A percentile compares a stretch with the other conserved stretches of the same genome.
phyloP scores from a whole-genome alignment of 2,797 vertebrate species.

The Nasua narica region DNA sequence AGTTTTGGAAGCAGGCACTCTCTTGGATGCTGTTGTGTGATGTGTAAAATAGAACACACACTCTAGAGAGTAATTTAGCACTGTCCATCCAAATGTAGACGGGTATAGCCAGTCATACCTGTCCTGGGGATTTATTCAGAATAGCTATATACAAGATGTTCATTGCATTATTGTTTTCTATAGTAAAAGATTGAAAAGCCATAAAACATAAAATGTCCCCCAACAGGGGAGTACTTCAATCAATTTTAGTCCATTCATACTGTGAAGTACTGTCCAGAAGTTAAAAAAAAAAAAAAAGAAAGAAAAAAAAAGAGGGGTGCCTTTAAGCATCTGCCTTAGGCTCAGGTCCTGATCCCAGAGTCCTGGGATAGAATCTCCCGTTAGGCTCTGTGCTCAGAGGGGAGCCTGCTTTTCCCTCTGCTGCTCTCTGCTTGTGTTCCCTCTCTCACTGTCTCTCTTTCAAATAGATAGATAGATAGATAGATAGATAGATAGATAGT shows the following conservation, averaged over 20 bases:
- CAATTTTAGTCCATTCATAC: background rate
- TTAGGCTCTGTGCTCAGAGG: too few relatives aligned
- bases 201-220: background rate
- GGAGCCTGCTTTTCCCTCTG: too few relatives aligned
- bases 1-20: background rate
- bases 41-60: background rate
- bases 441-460: background rate
- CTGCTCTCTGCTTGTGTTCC: background rate
- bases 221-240: background rate
- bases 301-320: background rate
- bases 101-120: background rate
- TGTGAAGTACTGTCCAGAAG: background rate
- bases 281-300: background rate
- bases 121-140: background rate
- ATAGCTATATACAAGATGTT: background rate
- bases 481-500: too few relatives aligned
- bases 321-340: background rate
- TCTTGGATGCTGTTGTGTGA: background rate
- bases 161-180: constrained; percentile 4
- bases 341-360: background rate
- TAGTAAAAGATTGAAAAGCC: constrained; percentile 9
- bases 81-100: background rate
- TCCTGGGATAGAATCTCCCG: background rate
- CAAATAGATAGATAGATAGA: too few relatives aligned
- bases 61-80: background rate